Percentiles rank a stretch among this genome's conserved stretches.
phyloP scores from a whole-genome alignment of 2,888 invertebrate species.

The Drosophila multiciliata region DNA sequence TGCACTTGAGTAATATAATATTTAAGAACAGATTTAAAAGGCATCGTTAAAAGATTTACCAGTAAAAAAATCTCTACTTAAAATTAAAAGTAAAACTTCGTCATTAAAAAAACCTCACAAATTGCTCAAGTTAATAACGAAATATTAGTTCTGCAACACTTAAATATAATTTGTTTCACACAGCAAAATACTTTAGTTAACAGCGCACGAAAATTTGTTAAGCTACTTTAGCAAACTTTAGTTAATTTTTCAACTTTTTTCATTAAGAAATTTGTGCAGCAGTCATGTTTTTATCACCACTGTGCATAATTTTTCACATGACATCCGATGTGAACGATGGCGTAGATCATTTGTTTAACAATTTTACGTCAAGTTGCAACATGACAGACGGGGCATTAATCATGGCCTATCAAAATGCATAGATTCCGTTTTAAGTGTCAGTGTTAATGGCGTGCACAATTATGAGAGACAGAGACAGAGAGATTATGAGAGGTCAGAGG shows the following conservation, averaged over 20 bases:
- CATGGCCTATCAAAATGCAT: constrained; percentile 68
- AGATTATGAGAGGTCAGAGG: neutral
- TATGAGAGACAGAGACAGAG: constrained; percentile 34
- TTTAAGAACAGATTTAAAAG: neutral
- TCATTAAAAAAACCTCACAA: neutral
- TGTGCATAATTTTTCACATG: constrained; percentile 33
- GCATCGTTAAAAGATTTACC: neutral
- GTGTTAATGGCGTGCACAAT: constrained; percentile 62
- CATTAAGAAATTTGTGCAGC: neutral
- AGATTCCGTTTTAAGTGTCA: constrained; percentile 61
- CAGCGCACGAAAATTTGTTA: neutral
- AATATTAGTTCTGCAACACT: neutral
- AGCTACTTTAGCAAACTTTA: constrained; percentile 3
- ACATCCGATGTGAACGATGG: constrained; percentile 11
- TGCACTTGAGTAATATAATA: neutral
- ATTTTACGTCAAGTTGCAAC: constrained; percentile 64
- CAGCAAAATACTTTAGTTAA: neutral
- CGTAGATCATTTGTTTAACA: constrained; percentile 61
- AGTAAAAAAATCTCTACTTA: neutral
- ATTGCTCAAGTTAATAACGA: neutral
- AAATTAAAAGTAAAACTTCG: neutral
- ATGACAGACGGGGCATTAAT: constrained; percentile 64
- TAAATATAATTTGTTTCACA: constrained; percentile 9
- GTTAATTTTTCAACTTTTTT: constrained; percentile 12
- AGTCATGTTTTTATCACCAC: constrained; percentile 12